Evolutionary conservation across 2,888 invertebrate species (phyloP), one percentile per base, ranked within the genome.

Genomic region (Callosobruchus maculatus): DNA sequence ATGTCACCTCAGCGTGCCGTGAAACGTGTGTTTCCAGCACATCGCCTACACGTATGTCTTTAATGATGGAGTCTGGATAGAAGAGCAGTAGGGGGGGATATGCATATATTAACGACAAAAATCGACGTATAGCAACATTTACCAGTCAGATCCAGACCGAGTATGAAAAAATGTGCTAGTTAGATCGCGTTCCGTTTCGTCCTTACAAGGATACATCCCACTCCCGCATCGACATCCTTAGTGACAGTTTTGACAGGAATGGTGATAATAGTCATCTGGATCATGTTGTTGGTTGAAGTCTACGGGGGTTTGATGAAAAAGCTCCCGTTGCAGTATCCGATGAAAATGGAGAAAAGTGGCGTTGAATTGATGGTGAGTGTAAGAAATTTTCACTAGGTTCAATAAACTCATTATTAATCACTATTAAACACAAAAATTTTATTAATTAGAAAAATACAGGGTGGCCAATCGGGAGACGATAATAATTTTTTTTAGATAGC

Each of bases 31-130:
- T 18, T 2, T 26, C 13, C 49, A 49, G 1, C 49, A 49, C 7
- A 49, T 49, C 49, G 49, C 49, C 49, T 49, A 49, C 49, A 49
- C 13, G 49, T 3, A 18, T 49, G 1, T 49, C 49, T 49, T 49
- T 3, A 18, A 49, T 49, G 49, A 49, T 49, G 49, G 49, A 49
- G 13, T 49, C 49, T 49, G 49, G 49, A 49, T 49, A 7, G 49
- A 73, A 71, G 71, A 70, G 73, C 22, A 68, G 67, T 71, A 70
- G 73, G 26, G 73, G 73, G 71, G 71, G 71, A 73, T 67, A 70
- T 20, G 68, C 73, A 71, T 76, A 77, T 74, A 74, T 74, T 72
- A 76, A 75, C 77, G 77, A 72, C 76, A 75, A 78, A 78, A 77
- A 74, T 75, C 75, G 31, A 18, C 13, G 49, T 0, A 7, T 18